These are phyloP conservation scores for Hecatera dysodea DNA, from an alignment of 2,888 invertebrate genomes.

Conservation along the genomic window DNA sequence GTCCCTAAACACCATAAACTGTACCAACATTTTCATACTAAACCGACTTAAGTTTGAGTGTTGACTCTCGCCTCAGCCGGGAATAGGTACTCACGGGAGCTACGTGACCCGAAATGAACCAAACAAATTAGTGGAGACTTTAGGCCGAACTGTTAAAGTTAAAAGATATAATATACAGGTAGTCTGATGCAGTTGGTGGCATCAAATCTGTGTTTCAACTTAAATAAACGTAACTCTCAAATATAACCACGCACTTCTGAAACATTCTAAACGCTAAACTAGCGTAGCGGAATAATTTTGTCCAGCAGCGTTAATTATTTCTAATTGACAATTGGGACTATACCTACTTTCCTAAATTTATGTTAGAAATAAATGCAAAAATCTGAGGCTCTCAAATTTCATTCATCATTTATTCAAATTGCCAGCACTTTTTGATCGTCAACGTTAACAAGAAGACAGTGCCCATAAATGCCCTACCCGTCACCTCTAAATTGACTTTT, in stretches of 20 bases:
- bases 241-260: too few species aligned
- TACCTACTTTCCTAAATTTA: neutral
- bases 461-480: too few species aligned
- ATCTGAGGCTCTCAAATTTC: too few species aligned
- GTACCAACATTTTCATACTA: slow-evolving; percentile 52
- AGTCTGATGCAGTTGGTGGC: too few species aligned
- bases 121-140: slow-evolving; percentile 61
- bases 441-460: too few species aligned
- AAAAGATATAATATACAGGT: too few species aligned
- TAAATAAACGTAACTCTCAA: too few species aligned
- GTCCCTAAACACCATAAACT: slow-evolving; percentile 38
- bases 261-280: too few species aligned
- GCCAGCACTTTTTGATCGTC: too few species aligned
- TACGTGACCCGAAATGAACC: slow-evolving; percentile 64
- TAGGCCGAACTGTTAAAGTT: slow-evolving; percentile 33
- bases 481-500: too few species aligned
- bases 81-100: slow-evolving; percentile 29
- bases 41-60: slow-evolving; percentile 52
- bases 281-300: slow-evolving; percentile 8
- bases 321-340: slow-evolving; percentile 10
- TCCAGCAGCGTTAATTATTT: slow-evolving; percentile 9
- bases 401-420: too few species aligned
- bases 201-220: too few species aligned
- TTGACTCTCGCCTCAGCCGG: slow-evolving; percentile 50
- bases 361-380: neutral